Percentiles rank a stretch among this genome's conserved stretches.
phyloP scores from a whole-genome alignment of 2,888 invertebrate genomes.

The Drosophila barbarae region DNA sequence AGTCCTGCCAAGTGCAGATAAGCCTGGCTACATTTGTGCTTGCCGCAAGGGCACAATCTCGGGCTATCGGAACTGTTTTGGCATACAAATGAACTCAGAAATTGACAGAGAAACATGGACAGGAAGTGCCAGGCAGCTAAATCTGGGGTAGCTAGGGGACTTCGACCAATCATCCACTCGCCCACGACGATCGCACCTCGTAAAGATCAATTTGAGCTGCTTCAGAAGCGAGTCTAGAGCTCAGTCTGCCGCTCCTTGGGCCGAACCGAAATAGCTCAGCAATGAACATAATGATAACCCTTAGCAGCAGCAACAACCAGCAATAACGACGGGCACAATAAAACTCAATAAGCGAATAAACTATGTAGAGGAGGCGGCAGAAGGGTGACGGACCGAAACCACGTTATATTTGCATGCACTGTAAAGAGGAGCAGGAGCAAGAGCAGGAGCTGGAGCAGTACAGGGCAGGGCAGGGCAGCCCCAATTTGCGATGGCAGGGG shows the following conservation, averaged over 20 bases:
- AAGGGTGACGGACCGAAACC: background rate
- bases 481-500: slow-evolving; percentile 52
- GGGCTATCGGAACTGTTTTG: slow-evolving; percentile 28
- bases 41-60: too few relatives aligned
- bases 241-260: slow-evolving; percentile 4
- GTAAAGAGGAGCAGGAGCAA: slow-evolving; percentile 21
- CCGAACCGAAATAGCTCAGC: slow-evolving; percentile 38
- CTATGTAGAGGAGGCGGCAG: slow-evolving; percentile 31
- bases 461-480: background rate
- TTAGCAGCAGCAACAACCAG: slow-evolving; percentile 14
- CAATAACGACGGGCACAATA: slow-evolving; percentile 62
- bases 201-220: slow-evolving; percentile 43
- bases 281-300: slow-evolving; percentile 64
- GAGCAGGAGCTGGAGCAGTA: background rate
- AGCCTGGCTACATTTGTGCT: slow-evolving; percentile 18
- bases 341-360: slow-evolving; percentile 66
- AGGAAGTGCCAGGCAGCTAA: slow-evolving; percentile 39
- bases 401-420: slow-evolving; percentile 59
- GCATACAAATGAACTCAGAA: slow-evolving; percentile 59
- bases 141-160: slow-evolving; percentile 15
- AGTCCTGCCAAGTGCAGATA: slow-evolving; percentile 50
- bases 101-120: slow-evolving; percentile 63
- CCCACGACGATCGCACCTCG: slow-evolving; percentile 28
- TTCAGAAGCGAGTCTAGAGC: slow-evolving; percentile 4
- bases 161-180: background rate